Conservation (phyloP, 2,888 invertebrate species). For the Apamea epomidion region DNA sequence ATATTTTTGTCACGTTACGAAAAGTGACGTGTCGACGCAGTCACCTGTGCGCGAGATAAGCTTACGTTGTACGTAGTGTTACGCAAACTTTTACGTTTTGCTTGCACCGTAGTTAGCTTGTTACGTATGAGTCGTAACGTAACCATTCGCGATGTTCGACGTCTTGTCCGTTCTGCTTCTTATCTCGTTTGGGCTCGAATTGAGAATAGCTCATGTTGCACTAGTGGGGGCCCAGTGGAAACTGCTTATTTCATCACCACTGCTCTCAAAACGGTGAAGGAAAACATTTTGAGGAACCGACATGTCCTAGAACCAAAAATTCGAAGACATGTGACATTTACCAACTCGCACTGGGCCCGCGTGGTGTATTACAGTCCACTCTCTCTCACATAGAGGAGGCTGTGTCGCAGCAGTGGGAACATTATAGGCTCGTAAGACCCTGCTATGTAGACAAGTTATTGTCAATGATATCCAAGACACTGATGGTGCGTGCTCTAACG, state of each 20-base stretch:
- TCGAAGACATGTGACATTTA: too few species aligned
- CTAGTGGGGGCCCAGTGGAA: not conserved
- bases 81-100: conserved; percentile 13
- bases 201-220: not conserved
- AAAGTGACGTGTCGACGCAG: conserved; percentile 36
- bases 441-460: not conserved
- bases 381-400: too few species aligned
- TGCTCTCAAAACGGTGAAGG: too few species aligned
- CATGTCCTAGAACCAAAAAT: too few species aligned
- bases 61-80: conserved; percentile 10
- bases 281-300: too few species aligned
- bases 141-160: not conserved
- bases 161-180: not conserved
- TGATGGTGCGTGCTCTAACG: not conserved
- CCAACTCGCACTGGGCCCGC: too few species aligned
- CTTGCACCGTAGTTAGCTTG: not conserved
- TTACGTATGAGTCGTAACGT: not conserved
- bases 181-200: not conserved
- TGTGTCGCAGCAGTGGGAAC: too few species aligned
- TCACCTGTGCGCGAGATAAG: conserved; percentile 49
- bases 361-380: too few species aligned
- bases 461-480: not conserved
- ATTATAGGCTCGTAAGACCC: not conserved
- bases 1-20: conserved; percentile 38
- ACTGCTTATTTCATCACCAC: too few species aligned